Base-by-base conservation (phyloP, 2,113 vertebrate species). In the Stigmatopora nigra region DNA sequence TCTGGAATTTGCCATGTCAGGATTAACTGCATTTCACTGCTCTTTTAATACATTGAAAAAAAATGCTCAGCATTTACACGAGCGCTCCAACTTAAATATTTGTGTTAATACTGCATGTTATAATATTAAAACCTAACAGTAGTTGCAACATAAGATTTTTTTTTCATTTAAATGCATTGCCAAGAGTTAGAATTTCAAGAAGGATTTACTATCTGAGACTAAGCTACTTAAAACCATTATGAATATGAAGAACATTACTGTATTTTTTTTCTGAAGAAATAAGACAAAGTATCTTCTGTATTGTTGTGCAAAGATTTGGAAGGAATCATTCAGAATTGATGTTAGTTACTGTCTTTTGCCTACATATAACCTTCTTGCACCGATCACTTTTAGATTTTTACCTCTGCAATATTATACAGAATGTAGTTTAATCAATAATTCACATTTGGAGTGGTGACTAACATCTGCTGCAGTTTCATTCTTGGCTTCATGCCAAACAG, bases 401-500 rank as follows among this genome's bases (percentile, higher is more conserved):
- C 36, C 36, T 41, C 36, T 60, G 10, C 35, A 41, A 61, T 20
- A 22, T 20, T 38, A 45, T 58, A 31, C 60, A 57, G 59, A 77
- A 60, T 70, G 35, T 65, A 48, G 76, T 51, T 63, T 19, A 58
- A 68, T 81, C 72, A 80, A 79, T 87, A 16, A 78, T 82, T 80
- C 64, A 83, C 60, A 36, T 25, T 35, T 61, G 36, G 57, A 69
- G 61, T 63, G 70, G 46, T 74, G 79, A 72, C 51, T 61, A 75
- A 75, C 81, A 86, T 76, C 76, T 77, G 82, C 63, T 55, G 58
- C 66, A 72, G 66, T 53, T 67, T 71, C 44, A 19, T 47, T 2
- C 52, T 31, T 81, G 75, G 77, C 76, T 69, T 36, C 1, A 46
- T 75, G 79, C 86, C 84, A 86, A 83, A 20, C 41, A 68, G 71